Base-by-base conservation (phyloP, 2,113 vertebrate genomes). In the Perccottus glenii region DNA sequence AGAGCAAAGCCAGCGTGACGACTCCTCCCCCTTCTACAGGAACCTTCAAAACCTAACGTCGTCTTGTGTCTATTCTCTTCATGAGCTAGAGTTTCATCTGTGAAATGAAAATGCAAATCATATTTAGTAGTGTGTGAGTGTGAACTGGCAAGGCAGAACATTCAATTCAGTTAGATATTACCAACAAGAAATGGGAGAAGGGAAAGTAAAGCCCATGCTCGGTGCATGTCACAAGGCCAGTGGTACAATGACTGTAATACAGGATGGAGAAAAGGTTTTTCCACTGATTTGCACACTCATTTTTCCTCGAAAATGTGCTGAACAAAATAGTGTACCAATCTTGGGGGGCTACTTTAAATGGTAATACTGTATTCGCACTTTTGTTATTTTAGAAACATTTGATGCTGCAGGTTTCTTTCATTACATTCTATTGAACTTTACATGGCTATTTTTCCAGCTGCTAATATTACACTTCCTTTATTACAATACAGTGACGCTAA, bases 41-140 rank as follows among this genome's bases (percentile, higher is more conserved):
- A 75, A 82, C 80, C 75, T 82, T 75, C 64, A 60, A 73, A 78
- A 57, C 53, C 67, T 70, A 76, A 27, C 66, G 6, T 67, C 64
- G 63, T 62, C 75, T 27, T 73, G 62, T 27, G 75, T 63, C 76
- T 69, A 57, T 85, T 75, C 74, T 83, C 69, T 78, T 74, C 83
- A 77, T 66, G 69, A 84, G 80, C 67, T 59, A 76, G 66, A 47
- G 80, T 72, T 85, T 85, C 80, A 77, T 83, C 85, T 89, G 82
- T 78, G 83, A 88, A 90, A 89, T 87, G 79, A 86, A 75, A 89
- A 92, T 87, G 84, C 82, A 90, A 87, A 92, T 90, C 71, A 74
- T 81, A 84, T 88, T 88, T 81, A 63, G 74, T 43, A 50, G 74
- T 77, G 74, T 78, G 81, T 64, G 80, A 77, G 83, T 67, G 72